Evolutionary conservation across 2,113 vertebrate genomes (phyloP), one percentile per base, ranked within the genome.

Genomic region (Anoplopoma fimbria): DNA sequence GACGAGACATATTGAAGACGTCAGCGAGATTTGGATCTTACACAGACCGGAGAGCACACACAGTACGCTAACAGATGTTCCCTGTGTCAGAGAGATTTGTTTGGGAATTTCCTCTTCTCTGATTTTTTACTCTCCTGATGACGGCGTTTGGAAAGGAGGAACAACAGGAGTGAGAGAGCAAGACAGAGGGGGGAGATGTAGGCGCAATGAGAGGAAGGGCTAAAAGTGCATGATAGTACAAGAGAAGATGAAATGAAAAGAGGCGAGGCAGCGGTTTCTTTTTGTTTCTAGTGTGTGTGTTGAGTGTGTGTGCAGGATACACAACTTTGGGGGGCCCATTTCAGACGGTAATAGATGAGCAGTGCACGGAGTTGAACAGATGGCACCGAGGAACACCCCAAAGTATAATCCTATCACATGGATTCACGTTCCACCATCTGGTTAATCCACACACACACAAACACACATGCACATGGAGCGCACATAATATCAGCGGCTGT

Each of bases 361-460:
- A 89, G 89, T 69, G 89, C 89, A 69, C 81, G 86, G 69, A 91
- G 90, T 89, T 87, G 95, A 96, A 95, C 97, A 98, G 97, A 98
- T 97, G 97, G 97, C 96, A 93, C 90, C 36, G 94, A 96, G 96
- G 96, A 96, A 95, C 95, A 96, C 95, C 95, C 95, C 96, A 96
- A 97, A 96, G 95, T 96, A 97, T 98, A 98, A 99, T 98, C 97
- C 96, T 98, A 97, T 99, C 97, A 97, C 96, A 96, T 95, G 95
- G 96, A 97, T 97, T 97, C 96, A 95, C 96, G 95, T 96, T 96
- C 95, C 96, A 95, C 97, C 97, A 99, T 97, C 97, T 98, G 97
- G 96, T 96, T 97, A 97, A 97, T 97, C 96, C 95, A 92, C 72
- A 82, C 88, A 90, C 68, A 70, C 47, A 70, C 5, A 49, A 33